Base-by-base conservation (phyloP, 2,113 vertebrate species). In the Sisor rabdophorus region DNA sequence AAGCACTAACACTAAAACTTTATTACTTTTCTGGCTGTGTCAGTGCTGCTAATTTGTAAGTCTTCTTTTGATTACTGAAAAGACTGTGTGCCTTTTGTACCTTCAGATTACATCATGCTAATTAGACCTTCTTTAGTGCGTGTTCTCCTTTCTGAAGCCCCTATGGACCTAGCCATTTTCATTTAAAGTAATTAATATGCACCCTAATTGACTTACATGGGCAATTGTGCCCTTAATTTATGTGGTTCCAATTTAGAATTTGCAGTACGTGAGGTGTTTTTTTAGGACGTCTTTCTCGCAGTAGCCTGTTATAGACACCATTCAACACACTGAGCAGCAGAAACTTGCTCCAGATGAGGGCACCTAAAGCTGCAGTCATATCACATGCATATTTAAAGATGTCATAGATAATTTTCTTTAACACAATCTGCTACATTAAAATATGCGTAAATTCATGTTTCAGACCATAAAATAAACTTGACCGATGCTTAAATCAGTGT, bases 171-270 rank as follows among this genome's bases (percentile, higher is more conserved):
- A 56, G 69, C 53, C 69, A 69, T 75, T 76, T 74, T 77, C 44
- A 68, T 71, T 78, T 26, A 12, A 63, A 40, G 9, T 65, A 78
- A 71, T 83, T 83, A 76, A 83, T 81, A 81, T 77, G 55, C 79
- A 75, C 73, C 79, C 71, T 75, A 79, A 84, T 81, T 77, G 74
- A 74, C 77, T 52, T 77, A 79, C 77, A 74, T 64, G 70, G 44
- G 54, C 54, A 72, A 73, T 77, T 73, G 73, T 71, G 69, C n/a
- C 28, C 54, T 40, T 84, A 73, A 76, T 81, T 73, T 70, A 81
- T 70, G 79, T 61, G 79, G 24, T 50, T 68, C 36, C 67, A 30
- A 9, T 79, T 76, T n/a, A 55, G 48, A 73, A 55, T 48, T 44
- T 40, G 32, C 68, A 65, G 36, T 50, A 76, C 79, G 68, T 64